Base-by-base conservation (phyloP, 1,140 invertebrate species). In the Bombus cullumanus region DNA sequence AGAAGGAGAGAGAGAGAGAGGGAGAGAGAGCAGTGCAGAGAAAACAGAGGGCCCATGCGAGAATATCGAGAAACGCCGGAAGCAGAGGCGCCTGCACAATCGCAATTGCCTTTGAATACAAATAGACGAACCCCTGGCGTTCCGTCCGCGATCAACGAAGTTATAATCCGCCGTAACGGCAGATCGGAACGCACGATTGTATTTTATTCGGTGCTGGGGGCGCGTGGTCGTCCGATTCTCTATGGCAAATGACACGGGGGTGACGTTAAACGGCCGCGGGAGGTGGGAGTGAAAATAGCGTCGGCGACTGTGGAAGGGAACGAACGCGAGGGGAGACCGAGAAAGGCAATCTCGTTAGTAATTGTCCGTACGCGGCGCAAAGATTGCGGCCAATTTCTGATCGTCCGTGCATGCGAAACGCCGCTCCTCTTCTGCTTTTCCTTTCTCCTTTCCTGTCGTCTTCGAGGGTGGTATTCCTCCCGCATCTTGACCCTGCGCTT, bases 291-390 rank as follows among this genome's bases (percentile, higher is more conserved):
- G 64, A 66, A 31, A 66, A 66, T 66, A 66, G 64, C n/a, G 64
- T 66, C 59, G 43, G 59, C 25, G 43, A 71, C n/a, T 75, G 39
- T 28, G 34, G 39, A 84, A 39, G 68, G 31, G 66, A 13, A 31
- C 37, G 31, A 69, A 39, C 53, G 22, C 74, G 47, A 69, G 25
- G 41, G 71, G 71, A 71, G 62, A 74, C 22, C 39, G 59, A 72
- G 80, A 84, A 31, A 88, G 69, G 88, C 90, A 92, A 93, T 94
- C 89, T 89, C 90, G 86, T 90, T 83, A 86, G 93, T 92, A 93
- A 93, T 93, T 94, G 91, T 89, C 91, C 91, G 90, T 93, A 88
- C 92, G 90, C 87, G 85, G 31, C 43, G 83, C 90, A 90, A 92
- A 90, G 89, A 92, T 92, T 91, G 88, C 85, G 84, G 89, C 88